Base-by-base conservation (phyloP, 2,797 vertebrate species). In the Spinibarbus caldwelli region DNA sequence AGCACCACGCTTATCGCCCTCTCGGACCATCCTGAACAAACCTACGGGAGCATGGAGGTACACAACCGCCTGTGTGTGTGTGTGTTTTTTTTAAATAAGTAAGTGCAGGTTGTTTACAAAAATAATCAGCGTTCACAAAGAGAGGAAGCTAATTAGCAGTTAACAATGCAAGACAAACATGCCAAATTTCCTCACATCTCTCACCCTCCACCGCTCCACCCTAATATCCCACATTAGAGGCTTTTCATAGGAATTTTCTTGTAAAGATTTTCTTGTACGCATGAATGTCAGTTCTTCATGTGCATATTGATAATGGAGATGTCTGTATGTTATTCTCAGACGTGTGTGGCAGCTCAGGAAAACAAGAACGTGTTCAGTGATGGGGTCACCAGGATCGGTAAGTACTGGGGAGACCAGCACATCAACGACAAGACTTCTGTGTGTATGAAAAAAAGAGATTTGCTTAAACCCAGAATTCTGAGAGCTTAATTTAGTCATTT, bases 351-450 rank as follows among this genome's bases (percentile, higher is more conserved):
- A 45, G 36, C 75, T 38, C 86, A 78, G 6, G 43, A 2, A 23
- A 67, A 92, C 87, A 87, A 47, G 23, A 95, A 95, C 9, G 85
- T 93, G 26, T 94, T 95, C 82, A 92, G 92, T 23, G 93, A 95
- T 9, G 91, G 91, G 14, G 73, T 49, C 5, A 94, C 93, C 36
- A 86, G 86, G 36, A 88, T 95, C 0, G 95, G 95, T 95, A 86
- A 95, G 95, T 89, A 47, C 54, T 71, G 49, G 17, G 23, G n/a
- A 7, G 29, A 64, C 12, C 2, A 62, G 26, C 59, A 31, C 36
- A 11, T 45, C 6, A 19, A 45, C 0, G 3, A 64, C 64, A 31
- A 31, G 0, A 11, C 71, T 31, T 31, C 4, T 62, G n/a, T 7
- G 2, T 67, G 3, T 67, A 45, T 36, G 19, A 6, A 70, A 15